phyloP scores from a whole-genome alignment of 2,113 vertebrate species.

The Actenoides hombroni region DNA sequence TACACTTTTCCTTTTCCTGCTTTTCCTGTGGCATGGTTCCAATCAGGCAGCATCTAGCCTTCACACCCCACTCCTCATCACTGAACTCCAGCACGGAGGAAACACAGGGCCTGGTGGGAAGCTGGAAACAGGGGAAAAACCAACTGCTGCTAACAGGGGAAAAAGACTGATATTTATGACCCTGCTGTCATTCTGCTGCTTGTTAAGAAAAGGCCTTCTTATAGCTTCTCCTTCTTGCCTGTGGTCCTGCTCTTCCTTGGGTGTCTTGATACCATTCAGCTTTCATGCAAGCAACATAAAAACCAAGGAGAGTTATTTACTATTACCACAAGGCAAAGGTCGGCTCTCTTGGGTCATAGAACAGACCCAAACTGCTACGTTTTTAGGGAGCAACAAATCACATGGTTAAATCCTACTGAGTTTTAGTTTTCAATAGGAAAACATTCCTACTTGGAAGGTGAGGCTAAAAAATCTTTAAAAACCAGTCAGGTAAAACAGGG shows the following conservation, averaged over 20 bases:
- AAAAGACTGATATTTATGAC: background rate
- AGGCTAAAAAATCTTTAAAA: background rate
- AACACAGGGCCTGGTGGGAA: background rate
- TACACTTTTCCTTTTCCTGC: constrained; percentile 38
- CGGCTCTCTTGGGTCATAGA: background rate
- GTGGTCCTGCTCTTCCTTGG: background rate
- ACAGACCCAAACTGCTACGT: background rate
- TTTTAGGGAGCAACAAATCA: background rate
- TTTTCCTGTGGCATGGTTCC: background rate
- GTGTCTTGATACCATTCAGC: background rate
- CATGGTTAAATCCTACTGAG: background rate
- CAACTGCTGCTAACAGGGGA: background rate
- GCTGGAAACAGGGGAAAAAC: background rate
- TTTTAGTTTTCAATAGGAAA: background rate
- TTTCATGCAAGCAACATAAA: background rate
- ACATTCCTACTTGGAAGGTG: background rate
- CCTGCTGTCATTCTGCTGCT: background rate
- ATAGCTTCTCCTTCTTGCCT: background rate
- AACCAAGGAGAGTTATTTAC: background rate
- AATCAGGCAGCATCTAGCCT: background rate
- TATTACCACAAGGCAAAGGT: background rate
- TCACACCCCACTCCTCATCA: background rate
- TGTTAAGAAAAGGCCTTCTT: background rate
- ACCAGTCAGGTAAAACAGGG: background rate
- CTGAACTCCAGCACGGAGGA: background rate